A percentile compares a stretch with the other conserved stretches of the same genome.
Evolutionary conservation across 2,797 vertebrate genomes (phyloP).

Genomic region (Rhinophrynus dorsalis): DNA sequence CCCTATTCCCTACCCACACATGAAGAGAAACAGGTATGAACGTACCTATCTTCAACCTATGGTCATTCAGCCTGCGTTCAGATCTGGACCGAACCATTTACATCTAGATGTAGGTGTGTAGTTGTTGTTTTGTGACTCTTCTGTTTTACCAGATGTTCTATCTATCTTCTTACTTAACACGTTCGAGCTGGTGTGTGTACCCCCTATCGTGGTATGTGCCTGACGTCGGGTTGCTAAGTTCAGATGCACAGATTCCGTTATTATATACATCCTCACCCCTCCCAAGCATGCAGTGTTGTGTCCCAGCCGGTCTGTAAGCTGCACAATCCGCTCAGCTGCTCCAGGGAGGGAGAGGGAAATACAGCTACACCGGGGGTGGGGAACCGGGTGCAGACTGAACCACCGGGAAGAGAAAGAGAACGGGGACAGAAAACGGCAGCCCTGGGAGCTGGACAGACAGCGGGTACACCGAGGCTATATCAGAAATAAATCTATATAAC

Average conservation of each 20-base stretch:
- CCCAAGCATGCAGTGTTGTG: background rate
- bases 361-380: background rate
- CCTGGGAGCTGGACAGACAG: too few species aligned
- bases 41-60: background rate
- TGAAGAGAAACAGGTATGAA: too few species aligned
- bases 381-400: too few species aligned
- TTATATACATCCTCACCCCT: background rate
- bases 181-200: background rate
- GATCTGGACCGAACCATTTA: constrained; percentile 10
- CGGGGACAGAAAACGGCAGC: too few species aligned
- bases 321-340: constrained; percentile 31
- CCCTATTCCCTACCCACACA: too few species aligned
- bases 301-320: background rate
- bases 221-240: too few species aligned
- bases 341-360: background rate
- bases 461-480: background rate
- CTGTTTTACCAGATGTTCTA: too few species aligned
- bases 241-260: background rate
- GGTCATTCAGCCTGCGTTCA: constrained; percentile 26
- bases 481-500: background rate
- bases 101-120: background rate
- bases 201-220: background rate
- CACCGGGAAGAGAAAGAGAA: background rate
- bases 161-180: too few species aligned
- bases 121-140: background rate